phyloP scores from a whole-genome alignment of 2,888 invertebrate species.

The Bhutanitis thaidina region DNA sequence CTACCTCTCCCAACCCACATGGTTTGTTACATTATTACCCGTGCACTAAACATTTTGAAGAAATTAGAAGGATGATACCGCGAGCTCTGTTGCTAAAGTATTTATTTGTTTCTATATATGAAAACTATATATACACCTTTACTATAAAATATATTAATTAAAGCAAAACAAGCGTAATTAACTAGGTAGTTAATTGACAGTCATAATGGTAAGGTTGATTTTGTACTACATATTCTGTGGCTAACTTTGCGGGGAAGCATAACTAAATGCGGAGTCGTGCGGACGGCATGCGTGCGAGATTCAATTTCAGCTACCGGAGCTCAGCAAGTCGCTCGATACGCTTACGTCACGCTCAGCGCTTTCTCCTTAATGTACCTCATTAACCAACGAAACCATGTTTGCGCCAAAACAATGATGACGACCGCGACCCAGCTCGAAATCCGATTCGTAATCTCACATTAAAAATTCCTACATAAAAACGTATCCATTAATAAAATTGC shows the following conservation, averaged over 20 bases:
- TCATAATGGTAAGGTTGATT: too few species aligned
- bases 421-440: constrained; percentile 40
- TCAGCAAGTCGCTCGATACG: constrained; percentile 28
- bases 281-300: constrained; percentile 60
- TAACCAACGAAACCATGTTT: constrained; percentile 55
- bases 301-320: constrained; percentile 66
- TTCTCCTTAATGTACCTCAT: constrained; percentile 62
- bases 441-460: constrained; percentile 36
- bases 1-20: too few species aligned
- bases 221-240: too few species aligned
- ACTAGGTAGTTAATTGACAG: too few species aligned
- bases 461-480: constrained; percentile 7
- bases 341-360: constrained; percentile 44
- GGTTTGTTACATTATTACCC: too few species aligned
- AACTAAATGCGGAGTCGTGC: constrained; percentile 55
- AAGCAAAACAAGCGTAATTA: too few species aligned
- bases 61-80: too few species aligned
- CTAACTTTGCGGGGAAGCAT: constrained; percentile 43
- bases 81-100: too few species aligned
- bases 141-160: too few species aligned
- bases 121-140: too few species aligned
- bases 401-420: constrained; percentile 46
- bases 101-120: too few species aligned
- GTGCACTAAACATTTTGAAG: too few species aligned
- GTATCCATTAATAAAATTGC: constrained; percentile 18